Conservation (phyloP, 2,888 invertebrate genomes). For the Nasonia oneida region DNA sequence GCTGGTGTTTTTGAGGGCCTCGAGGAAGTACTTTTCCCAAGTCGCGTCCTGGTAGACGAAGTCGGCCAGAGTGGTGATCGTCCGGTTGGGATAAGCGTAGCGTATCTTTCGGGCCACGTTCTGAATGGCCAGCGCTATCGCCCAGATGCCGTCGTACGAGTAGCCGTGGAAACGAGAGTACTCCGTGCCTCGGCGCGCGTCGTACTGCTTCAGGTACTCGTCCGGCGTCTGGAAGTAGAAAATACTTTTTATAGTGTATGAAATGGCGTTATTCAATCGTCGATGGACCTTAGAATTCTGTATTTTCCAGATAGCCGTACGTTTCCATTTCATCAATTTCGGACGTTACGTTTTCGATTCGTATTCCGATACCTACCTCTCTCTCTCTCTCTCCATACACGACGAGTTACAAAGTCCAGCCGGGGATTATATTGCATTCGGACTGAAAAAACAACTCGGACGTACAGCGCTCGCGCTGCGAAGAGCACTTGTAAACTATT, state of each 20-base stretch:
- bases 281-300: no score
- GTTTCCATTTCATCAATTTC: no score
- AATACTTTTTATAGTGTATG: not conserved
- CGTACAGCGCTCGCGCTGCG: no score
- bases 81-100: conserved; percentile 86
- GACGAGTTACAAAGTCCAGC: no score
- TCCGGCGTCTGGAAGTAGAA: conserved; percentile 90
- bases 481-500: no score
- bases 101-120: conserved; percentile 90
- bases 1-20: conserved; percentile 93
- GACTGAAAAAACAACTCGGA: no score
- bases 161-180: conserved; percentile 98
- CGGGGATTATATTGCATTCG: no score
- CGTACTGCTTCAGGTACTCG: conserved; percentile 92
- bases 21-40: conserved; percentile 93
- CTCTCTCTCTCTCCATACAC: no score
- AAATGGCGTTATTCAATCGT: no score
- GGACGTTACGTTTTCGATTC: no score
- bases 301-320: no score
- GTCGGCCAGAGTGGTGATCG: conserved; percentile 83
- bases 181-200: conserved; percentile 88
- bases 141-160: conserved; percentile 99
- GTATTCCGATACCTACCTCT: no score
- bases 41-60: conserved; percentile 91
- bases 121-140: conserved; percentile 96